These are phyloP conservation scores for Heterotis niloticus DNA, from an alignment of 2,113 vertebrate species.

Conservation along the genomic window DNA sequence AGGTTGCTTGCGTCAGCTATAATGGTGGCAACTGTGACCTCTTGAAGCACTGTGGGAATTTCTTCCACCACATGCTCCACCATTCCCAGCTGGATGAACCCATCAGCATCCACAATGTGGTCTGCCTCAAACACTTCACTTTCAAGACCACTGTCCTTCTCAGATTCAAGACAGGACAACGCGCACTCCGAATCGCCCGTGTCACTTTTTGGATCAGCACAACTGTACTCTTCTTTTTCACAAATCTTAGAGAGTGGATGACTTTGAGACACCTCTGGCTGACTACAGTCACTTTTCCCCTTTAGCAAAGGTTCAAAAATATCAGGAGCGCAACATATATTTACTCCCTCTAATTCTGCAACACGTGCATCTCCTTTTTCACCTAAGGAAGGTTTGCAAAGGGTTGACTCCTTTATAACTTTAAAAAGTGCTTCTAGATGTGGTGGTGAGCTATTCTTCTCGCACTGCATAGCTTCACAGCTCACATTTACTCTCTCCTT, in stretches of 20 bases:
- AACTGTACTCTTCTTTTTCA: slow-evolving; percentile 56
- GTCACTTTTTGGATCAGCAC: slow-evolving; percentile 52
- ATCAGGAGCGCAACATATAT: slow-evolving; percentile 31
- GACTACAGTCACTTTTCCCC: slow-evolving; percentile 10
- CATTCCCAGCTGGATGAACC: neutral
- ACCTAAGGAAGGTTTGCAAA: slow-evolving; percentile 33
- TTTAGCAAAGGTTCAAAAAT: slow-evolving; percentile 29
- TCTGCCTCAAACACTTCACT: neutral
- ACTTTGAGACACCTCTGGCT: slow-evolving; percentile 25
- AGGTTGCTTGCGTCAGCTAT: slow-evolving; percentile 23
- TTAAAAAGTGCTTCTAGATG: slow-evolving; percentile 39
- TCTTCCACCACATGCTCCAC: slow-evolving; percentile 16
- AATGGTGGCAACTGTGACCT: slow-evolving; percentile 12
- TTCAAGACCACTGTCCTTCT: neutral
- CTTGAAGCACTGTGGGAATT: slow-evolving; percentile 21
- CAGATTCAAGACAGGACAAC: neutral
- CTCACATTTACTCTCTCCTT: slow-evolving; percentile 33
- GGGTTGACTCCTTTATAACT: slow-evolving; percentile 39
- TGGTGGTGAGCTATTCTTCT: slow-evolving; percentile 27
- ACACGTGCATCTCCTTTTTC: slow-evolving; percentile 30
- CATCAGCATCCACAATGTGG: neutral
- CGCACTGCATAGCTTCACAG: slow-evolving; percentile 22
- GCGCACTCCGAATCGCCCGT: neutral
- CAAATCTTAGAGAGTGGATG: slow-evolving; percentile 43
- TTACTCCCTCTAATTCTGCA: slow-evolving; percentile 33